Conservation (phyloP, 2,113 vertebrate species). For the Fulica atra region DNA sequence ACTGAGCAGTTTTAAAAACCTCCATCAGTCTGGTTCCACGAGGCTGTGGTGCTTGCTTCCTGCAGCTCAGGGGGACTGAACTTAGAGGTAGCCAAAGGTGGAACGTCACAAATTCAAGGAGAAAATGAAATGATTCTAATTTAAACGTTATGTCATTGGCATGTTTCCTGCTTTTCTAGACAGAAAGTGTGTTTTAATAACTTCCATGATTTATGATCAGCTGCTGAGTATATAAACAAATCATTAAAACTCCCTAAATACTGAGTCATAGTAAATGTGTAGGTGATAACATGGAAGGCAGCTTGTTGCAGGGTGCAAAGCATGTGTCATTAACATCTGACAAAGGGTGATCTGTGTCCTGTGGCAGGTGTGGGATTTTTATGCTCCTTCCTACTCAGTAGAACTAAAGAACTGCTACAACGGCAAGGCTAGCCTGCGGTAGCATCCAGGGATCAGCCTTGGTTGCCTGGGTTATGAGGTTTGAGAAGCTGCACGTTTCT, state of each 20-base stretch:
- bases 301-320: background rate
- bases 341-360: background rate
- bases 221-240: constrained; percentile 14
- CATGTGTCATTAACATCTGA: background rate
- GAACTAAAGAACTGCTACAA: background rate
- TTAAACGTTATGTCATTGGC: background rate
- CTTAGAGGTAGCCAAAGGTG: background rate
- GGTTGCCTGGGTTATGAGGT: background rate
- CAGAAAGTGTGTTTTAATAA: constrained; percentile 9
- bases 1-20: background rate
- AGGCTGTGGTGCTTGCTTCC: background rate
- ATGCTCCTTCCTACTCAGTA: background rate
- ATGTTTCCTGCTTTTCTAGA: background rate
- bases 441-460: background rate
- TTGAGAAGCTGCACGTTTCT: background rate
- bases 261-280: constrained; percentile 22
- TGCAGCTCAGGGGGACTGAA: background rate
- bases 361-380: background rate
- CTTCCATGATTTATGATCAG: background rate
- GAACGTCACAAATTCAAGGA: background rate
- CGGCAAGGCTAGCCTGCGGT: background rate
- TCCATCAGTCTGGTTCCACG: background rate
- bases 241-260: background rate
- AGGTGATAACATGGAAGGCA: background rate
- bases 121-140: background rate